Conservation (phyloP, 2,888 invertebrate species). For the Drosophila nr. perissopoda region DNA sequence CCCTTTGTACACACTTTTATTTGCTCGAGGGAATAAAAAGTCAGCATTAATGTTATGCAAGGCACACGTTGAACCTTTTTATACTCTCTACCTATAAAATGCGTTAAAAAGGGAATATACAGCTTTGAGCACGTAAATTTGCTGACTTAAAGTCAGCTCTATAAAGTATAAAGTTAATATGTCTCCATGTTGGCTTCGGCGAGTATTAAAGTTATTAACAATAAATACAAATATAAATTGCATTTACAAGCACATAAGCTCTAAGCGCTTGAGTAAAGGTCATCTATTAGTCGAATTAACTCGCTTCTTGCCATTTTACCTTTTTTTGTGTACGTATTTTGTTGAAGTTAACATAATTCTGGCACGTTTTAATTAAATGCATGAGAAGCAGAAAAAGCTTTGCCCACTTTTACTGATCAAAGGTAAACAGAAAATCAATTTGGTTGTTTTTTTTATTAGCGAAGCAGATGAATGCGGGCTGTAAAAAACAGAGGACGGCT, state of each 20-base stretch:
- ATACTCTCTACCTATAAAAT: neutral
- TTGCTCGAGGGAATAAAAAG: constrained; percentile 25
- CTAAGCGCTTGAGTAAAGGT: neutral
- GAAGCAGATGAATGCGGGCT: constrained; percentile 26
- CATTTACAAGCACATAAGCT: neutral
- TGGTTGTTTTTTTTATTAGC: constrained; percentile 19
- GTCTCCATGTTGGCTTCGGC: neutral
- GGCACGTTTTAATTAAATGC: constrained; percentile 44
- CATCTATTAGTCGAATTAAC: neutral
- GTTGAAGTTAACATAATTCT: constrained; percentile 29
- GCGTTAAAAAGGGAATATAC: neutral
- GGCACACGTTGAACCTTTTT: constrained; percentile 31
- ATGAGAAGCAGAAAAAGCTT: constrained; percentile 24
- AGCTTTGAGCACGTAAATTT: neutral
- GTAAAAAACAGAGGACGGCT: constrained; percentile 12
- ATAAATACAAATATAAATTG: neutral
- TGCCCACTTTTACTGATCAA: constrained; percentile 51
- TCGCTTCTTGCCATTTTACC: constrained; percentile 14
- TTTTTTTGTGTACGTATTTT: constrained; percentile 21
- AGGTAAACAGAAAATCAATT: constrained; percentile 72
- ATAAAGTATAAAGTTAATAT: neutral
- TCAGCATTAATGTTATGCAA: constrained; percentile 65
- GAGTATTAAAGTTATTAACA: neutral
- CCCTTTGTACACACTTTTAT: constrained; percentile 1
- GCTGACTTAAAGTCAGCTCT: neutral